Percentiles rank a stretch among this genome's conserved stretches.
Conservation (phyloP, 1,140 invertebrate species). For the Meloidogyne exigua region DNA sequence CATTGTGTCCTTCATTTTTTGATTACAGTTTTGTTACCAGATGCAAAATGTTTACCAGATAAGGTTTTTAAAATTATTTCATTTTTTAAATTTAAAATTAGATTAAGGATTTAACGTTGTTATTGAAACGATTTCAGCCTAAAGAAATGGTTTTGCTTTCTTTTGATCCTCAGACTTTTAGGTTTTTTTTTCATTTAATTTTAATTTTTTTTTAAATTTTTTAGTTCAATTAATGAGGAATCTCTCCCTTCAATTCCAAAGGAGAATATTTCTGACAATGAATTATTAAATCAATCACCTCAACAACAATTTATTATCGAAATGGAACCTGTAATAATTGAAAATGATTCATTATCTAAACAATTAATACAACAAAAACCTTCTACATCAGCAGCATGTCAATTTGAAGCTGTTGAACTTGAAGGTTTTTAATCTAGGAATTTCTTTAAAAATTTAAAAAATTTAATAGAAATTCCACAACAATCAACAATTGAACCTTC, state of each 20-base stretch:
- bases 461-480: background rate
- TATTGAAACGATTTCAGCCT: slow-evolving; percentile 17
- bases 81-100: background rate
- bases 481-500: background rate
- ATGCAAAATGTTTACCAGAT: slow-evolving; percentile 34
- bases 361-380: background rate
- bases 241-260: background rate
- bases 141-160: slow-evolving; percentile 42
- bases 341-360: background rate
- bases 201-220: slow-evolving; percentile 3
- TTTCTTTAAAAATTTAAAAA: no score
- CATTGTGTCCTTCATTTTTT: slow-evolving; percentile 16
- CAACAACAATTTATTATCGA: slow-evolving; percentile 16
- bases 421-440: background rate
- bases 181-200: slow-evolving; percentile 5
- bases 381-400: background rate
- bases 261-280: background rate
- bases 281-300: slow-evolving; percentile 20
- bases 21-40: slow-evolving; percentile 25
- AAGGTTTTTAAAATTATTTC: background rate
- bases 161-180: slow-evolving; percentile 45
- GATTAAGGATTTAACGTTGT: slow-evolving; percentile 29
- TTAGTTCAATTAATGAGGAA: background rate
- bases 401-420: slow-evolving; percentile 11
- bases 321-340: slow-evolving; percentile 23